Percentiles rank a stretch among this genome's conserved stretches.
phyloP scores from a whole-genome alignment of 2,113 vertebrate species.

The Zapus hudsonius region DNA sequence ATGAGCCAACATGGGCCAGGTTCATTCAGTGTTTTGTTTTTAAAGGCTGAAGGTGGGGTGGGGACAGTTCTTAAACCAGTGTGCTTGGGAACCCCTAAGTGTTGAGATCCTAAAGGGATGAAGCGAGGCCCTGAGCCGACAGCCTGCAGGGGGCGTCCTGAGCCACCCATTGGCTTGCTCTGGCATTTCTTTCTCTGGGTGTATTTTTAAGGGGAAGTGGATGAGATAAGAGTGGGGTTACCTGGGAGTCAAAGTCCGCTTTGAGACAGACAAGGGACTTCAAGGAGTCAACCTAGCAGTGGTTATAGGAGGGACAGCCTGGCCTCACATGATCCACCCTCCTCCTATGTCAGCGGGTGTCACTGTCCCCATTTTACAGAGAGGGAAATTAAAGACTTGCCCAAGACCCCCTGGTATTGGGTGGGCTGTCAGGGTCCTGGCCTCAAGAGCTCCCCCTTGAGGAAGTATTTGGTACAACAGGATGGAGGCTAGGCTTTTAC shows the following conservation, averaged over 20 bases:
- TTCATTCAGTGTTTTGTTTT: too few species aligned
- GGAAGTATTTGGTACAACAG: background rate
- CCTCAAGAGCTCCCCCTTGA: background rate
- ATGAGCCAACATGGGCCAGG: accelerated
- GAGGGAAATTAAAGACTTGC: background rate
- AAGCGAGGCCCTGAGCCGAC: background rate
- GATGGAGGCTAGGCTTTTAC: accelerated
- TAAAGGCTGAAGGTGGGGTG: background rate
- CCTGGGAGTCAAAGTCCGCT: background rate
- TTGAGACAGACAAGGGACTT: background rate
- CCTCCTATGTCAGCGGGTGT: background rate
- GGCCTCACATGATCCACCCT: background rate
- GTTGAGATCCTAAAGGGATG: background rate
- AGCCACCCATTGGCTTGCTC: background rate
- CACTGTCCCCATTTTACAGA: background rate
- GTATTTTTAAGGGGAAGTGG: background rate
- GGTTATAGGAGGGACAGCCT: background rate
- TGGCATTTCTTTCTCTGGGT: background rate
- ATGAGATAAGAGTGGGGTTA: background rate
- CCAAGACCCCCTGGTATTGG: background rate
- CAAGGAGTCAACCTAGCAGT: accelerated
- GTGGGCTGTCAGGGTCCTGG: accelerated
- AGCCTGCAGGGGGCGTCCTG: background rate
- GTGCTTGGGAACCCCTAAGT: background rate
- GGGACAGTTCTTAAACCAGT: background rate